Base-by-base conservation (phyloP, 2,888 invertebrate genomes). In the Microctonus hyperodae region DNA sequence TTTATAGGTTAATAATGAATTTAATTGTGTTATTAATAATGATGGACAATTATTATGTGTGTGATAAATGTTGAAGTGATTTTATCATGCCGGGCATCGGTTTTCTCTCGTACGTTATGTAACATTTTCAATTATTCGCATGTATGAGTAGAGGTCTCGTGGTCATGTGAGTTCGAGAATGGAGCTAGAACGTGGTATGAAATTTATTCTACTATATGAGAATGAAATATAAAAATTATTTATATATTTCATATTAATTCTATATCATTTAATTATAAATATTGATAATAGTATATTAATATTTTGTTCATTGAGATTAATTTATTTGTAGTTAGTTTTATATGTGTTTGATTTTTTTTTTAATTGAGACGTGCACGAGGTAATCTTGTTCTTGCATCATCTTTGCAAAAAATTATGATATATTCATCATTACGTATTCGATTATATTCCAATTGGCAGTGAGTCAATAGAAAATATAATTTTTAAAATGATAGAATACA, bases 161-260 rank as follows among this genome's bases (percentile, higher is more conserved):
- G 67, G 67, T 67, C 63, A 67, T 67, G 63, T 64, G 67, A 67
- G 63, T 25, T 53, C 33, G 25, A 33, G 51, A 62, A 44, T 44
- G 44, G 44, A 44, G 44, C 9, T 44, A 1, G 7, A 44, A 44
- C 16, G 16, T 44, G 28, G 40, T 28, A 59, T 59, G 25, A 28
- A 28, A 59, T 28, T 28, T 23, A 59, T 44, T 55, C 31, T 31
- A 16, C 16, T 6, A 7, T 44, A 44, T 44, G 44, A 44, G 7
- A 5, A 16, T 16, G 44, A 6, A 7, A 16, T 20, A 11, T 3
- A 6, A 4, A 16, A 44, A 5, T 20, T 44, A 16, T n/a, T 40
- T 13, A 10, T 40, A 10, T 40, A n/a, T 2, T 40, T 40, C 3
- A 6, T 40, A 13, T 13, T 40, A 3, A 40, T 40, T 40, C 28